Evolutionary conservation across 37 sponge, comb jelly and placozoan species (phyloP).

Genomic region (Cladorhizidae sp.): DNA sequence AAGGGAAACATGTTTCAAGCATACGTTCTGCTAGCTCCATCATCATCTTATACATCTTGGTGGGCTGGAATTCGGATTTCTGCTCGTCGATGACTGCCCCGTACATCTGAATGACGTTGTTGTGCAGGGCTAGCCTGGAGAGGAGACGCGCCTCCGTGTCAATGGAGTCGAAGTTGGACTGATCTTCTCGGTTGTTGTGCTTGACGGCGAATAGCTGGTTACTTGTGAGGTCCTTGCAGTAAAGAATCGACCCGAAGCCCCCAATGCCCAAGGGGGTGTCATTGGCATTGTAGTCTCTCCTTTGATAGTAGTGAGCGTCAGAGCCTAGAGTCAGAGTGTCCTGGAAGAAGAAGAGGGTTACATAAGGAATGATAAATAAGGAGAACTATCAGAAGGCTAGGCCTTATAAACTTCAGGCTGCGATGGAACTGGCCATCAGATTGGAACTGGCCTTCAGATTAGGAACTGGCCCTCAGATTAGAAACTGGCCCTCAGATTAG

Average conservation of each 20-base stretch:
- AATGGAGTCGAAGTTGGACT: constrained; percentile 4
- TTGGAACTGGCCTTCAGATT: too few species aligned
- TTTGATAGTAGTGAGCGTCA: constrained; percentile 27
- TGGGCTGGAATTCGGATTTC: not conserved
- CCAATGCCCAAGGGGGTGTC: constrained; percentile 19
- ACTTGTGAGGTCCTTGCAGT: constrained; percentile 11
- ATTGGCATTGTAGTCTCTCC: constrained; percentile 24
- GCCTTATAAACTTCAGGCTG: too few species aligned
- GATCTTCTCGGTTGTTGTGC: constrained; percentile 12
- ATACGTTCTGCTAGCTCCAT: constrained; percentile 57
- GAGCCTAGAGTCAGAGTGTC: not conserved
- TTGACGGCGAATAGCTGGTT: constrained; percentile 49
- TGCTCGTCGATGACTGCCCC: constrained; percentile 38
- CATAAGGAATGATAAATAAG: too few species aligned
- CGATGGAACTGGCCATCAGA: too few species aligned
- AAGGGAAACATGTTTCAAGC: not conserved
- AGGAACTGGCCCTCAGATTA: too few species aligned
- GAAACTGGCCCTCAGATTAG: too few species aligned
- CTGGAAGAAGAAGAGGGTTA: not conserved
- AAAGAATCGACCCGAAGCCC: constrained; percentile 36
- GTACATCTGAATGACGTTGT: constrained; percentile 28
- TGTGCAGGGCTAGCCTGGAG: not conserved
- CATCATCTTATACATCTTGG: constrained; percentile 22
- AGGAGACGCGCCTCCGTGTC: constrained; percentile 20
- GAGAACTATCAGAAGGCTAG: too few species aligned